A percentile compares a stretch with the other conserved stretches of the same genome.
phyloP scores from a whole-genome alignment of 2,113 vertebrate genomes.

The Pelecanoides urinatrix region DNA sequence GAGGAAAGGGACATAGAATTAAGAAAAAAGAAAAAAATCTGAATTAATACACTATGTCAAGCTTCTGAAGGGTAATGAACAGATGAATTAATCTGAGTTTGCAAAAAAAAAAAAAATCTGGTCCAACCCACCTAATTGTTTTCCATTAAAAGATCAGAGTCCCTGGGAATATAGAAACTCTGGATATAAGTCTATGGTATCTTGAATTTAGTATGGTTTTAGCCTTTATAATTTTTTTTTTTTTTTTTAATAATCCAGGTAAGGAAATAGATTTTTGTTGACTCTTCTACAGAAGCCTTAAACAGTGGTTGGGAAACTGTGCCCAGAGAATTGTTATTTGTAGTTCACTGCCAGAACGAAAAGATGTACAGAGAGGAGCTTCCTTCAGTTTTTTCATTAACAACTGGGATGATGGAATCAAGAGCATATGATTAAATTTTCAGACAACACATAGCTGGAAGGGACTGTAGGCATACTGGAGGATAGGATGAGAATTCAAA shows the following conservation, averaged over 20 bases:
- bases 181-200: neutral
- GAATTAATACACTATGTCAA: neutral
- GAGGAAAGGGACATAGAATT: neutral
- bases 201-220: neutral
- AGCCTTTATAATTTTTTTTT: neutral
- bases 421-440: slow-evolving; percentile 50
- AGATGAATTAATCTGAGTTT: neutral
- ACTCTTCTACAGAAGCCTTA: neutral
- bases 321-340: neutral
- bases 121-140: neutral
- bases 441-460: slow-evolving; percentile 27
- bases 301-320: neutral
- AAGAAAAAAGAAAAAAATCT: neutral
- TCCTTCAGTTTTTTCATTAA: slow-evolving; percentile 12
- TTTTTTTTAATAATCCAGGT: neutral
- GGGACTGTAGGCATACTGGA: neutral
- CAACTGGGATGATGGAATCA: slow-evolving; percentile 31
- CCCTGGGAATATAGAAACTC: neutral
- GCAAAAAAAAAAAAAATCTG: neutral
- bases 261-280: neutral
- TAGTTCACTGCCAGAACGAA: neutral
- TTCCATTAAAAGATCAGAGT: neutral
- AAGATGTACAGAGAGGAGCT: neutral
- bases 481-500: slow-evolving; percentile 5
- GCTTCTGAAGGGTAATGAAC: neutral